Base-by-base conservation (phyloP, 2,888 invertebrate species). In the Epinotia bilunana region DNA sequence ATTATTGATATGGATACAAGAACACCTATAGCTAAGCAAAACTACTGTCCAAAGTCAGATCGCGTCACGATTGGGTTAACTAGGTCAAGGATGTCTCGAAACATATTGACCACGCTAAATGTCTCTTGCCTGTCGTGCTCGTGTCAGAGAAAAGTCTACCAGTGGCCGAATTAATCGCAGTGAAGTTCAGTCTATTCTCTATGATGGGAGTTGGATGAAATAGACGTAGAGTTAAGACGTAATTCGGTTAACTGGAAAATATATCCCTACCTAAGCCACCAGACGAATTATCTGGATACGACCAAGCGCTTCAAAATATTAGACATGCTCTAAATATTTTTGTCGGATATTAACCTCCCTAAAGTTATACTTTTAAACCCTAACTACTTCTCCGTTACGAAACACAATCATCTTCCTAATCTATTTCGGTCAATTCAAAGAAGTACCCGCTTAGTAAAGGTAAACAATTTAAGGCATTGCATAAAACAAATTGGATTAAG, bases 311-410 rank as follows among this genome's bases (percentile, higher is more conserved):
- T 39, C 39, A 39, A 1, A 39, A 39, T 39, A 9, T 9, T 9
- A 39, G 7, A 39, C 39, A 39, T 39, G 39, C 1, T 9, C 9
- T 39, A 39, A 39, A 39, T 39, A 39, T 39, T 39, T 7, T 39
- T 0, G 7, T 39, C 39, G 2, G 39, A 39, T 39, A 39, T 39
- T 39, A 23, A 33, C 33, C 33, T 6, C 5, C 5, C 33, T 33
- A 12, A 43, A 43, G 12, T 12, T 43, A 43, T 12, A 7, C 49
- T 16, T n/a, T 4, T n/a, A 12, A 58, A 33, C 68, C 28, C 53
- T 55, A 62, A 58, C 46, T 61, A 63, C 55, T 77, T 76, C 75
- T 73, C 76, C 76, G 63, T 77, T 77, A 76, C 78, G 39, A 55
- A 28, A 46, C 61, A 61, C 69, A 28, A 69, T 60, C 58, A 61